Conservation (phyloP, 1,140 invertebrate genomes). For the Steinernema khuongi region DNA sequence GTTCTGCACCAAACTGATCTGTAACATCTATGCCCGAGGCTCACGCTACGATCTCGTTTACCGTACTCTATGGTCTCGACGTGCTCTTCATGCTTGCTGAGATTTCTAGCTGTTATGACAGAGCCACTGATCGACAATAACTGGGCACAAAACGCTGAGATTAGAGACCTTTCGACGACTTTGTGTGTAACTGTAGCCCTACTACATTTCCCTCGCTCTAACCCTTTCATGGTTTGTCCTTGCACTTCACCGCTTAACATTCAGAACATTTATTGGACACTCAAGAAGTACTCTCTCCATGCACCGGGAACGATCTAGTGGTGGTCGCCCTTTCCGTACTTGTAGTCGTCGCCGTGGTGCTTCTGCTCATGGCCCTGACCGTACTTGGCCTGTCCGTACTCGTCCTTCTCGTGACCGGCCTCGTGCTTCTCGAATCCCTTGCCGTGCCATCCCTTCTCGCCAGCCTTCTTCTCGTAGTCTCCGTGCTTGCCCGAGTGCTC, state of each 20-base stretch:
- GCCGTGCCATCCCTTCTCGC: slow-evolving; percentile 14
- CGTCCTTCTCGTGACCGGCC: not conserved
- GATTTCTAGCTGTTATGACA: no score
- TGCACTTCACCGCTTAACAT: not conserved
- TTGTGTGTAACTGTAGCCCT: no score
- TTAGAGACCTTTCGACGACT: no score
- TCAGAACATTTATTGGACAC: not conserved
- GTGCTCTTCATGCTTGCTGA: no score
- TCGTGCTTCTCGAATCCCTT: slow-evolving; percentile 22
- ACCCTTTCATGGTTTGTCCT: no score
- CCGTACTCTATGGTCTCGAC: no score
- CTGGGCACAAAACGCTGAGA: no score
- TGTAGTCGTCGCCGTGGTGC: not conserved
- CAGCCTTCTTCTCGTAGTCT: slow-evolving; percentile 17
- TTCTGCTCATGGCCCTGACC: slow-evolving; percentile 12
- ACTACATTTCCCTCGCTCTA: no score
- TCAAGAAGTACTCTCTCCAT: not conserved
- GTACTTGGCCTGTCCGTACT: not conserved
- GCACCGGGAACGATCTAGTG: not conserved
- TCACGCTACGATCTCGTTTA: no score
- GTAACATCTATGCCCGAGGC: no score
- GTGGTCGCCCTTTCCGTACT: not conserved
- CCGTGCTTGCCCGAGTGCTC: slow-evolving; percentile 9
- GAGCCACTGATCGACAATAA: no score
- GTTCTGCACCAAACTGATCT: no score